A percentile compares a stretch with the other conserved stretches of the same genome.
Evolutionary conservation across 35 echinoderm and acorn worm genomes (phyloP).

Genomic region (Ptychodera flava): DNA sequence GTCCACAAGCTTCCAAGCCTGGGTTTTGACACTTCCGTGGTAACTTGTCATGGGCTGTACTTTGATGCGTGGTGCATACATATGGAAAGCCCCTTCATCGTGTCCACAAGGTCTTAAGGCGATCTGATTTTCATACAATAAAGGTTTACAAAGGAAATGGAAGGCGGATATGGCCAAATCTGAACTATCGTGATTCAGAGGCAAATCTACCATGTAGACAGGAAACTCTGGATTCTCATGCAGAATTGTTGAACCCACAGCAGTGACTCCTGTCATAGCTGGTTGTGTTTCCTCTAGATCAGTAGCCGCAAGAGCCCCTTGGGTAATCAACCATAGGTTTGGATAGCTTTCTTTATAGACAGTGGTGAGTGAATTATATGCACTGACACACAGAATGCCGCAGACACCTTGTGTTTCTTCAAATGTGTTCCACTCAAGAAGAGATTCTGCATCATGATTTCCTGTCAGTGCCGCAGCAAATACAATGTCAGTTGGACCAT

Average conservation of each 20-base stretch:
- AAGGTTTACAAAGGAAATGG: constrained; percentile 72
- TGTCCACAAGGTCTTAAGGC: constrained; percentile 65
- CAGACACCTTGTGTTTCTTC: background rate
- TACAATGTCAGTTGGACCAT: background rate
- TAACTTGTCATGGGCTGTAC: constrained; percentile 92
- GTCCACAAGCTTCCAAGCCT: background rate
- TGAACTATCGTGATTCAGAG: constrained; percentile 50
- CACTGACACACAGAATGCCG: background rate
- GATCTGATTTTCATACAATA: constrained; percentile 81
- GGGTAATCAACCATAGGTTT: constrained; percentile 74
- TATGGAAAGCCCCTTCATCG: constrained; percentile 65
- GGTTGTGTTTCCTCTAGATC: constrained; percentile 80
- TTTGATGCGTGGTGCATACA: constrained; percentile 50
- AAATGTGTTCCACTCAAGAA: background rate
- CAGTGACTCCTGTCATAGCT: constrained; percentile 58
- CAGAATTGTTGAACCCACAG: constrained; percentile 78
- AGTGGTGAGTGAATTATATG: background rate
- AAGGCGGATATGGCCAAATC: constrained; percentile 78
- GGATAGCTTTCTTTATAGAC: constrained; percentile 17
- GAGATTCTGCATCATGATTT: background rate
- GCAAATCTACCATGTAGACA: constrained; percentile 73
- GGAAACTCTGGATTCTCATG: constrained; percentile 94
- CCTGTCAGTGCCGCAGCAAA: background rate
- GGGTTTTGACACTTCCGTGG: constrained; percentile 10
- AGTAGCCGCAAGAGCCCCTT: constrained; percentile 73